Base-by-base conservation (phyloP, 2,113 vertebrate genomes). In the Urocynchramus pylzowi region DNA sequence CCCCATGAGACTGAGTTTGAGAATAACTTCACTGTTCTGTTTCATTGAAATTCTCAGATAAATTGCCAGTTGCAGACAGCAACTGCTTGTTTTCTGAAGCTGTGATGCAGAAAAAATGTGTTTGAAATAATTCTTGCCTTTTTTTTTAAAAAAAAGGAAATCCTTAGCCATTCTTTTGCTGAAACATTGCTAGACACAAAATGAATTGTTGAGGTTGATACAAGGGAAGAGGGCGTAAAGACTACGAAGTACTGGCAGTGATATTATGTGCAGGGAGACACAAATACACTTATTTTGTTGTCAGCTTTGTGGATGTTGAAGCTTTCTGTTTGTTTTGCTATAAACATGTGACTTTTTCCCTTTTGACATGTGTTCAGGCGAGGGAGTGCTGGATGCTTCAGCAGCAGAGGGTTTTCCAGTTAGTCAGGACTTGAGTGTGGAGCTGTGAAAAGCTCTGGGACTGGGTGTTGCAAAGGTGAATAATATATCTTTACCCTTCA, bases 41-140 rank as follows among this genome's bases (percentile, higher is more conserved):
- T 76, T 53, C 37, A 53, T 41, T 89, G 84, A 69, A 84, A 49
- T 57, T 41, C 59, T 85, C 33, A 65, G 57, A 50, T 85, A 92
- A 41, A 54, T 54, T 54, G 53, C 53, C 53, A 31, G 53, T 8
- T 54, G 41, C 49, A 82, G 79, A 37, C 19, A 88, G 63, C 24
- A 86, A 26, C n/a, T 65, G 50, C 49, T 94, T 90, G 39, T 85
- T 92, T 92, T 83, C 30, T 64, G 76, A 77, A 76, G 41, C 42
- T 59, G 30, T 85, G 75, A 20, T 60, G 35, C n/a, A 69, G 67
- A 73, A 73, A 73, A 75, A 92, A 76, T 4, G 2, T 39, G 26
- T 17, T 50, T 47, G 61, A 79, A 86, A 44, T 67, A 68, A 74
- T 81, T 35, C 67, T 19, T 44, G 10, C 49, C 13, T 39, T 75